Conservation (phyloP, 2,797 vertebrate genomes). For the Myripristis murdjan region DNA sequence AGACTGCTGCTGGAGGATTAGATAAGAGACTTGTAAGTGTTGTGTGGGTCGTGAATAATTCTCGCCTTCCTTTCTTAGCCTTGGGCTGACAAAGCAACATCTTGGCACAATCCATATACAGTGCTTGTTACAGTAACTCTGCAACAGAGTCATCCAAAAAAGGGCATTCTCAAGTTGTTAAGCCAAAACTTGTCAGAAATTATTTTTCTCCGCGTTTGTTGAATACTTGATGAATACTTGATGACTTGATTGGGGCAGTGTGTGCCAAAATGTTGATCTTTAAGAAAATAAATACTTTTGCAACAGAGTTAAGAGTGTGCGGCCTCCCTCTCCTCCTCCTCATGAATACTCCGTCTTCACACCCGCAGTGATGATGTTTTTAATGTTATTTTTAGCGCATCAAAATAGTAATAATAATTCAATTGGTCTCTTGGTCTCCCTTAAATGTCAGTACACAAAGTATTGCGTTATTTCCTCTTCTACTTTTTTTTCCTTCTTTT, state of each 20-base stretch:
- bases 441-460: constrained; percentile 42
- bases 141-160: constrained; percentile 14
- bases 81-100: constrained; percentile 63
- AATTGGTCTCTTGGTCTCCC: constrained; percentile 35
- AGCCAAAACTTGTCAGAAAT: constrained; percentile 24
- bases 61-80: constrained; percentile 71
- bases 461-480: constrained; percentile 9
- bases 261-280: too few species aligned
- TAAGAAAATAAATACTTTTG: too few species aligned
- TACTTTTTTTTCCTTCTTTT: constrained; percentile 7
- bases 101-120: constrained; percentile 51
- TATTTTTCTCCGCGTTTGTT: constrained; percentile 26
- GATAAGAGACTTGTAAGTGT: constrained; percentile 69
- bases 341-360: constrained; percentile 31
- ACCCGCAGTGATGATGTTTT: constrained; percentile 19
- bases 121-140: constrained; percentile 21
- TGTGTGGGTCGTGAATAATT: constrained; percentile 72
- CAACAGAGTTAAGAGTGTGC: too few species aligned
- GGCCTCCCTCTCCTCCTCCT: too few species aligned
- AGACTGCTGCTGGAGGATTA: constrained; percentile 59
- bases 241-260: too few species aligned
- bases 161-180: constrained; percentile 23
- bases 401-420: constrained; percentile 44
- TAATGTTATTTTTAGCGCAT: constrained; percentile 62
- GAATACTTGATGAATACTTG: too few species aligned